A percentile compares a stretch with the other conserved stretches of the same genome.
These are phyloP conservation scores for Lymantria monacha DNA, from an alignment of 2,888 invertebrate genomes.

Conservation along the genomic window DNA sequence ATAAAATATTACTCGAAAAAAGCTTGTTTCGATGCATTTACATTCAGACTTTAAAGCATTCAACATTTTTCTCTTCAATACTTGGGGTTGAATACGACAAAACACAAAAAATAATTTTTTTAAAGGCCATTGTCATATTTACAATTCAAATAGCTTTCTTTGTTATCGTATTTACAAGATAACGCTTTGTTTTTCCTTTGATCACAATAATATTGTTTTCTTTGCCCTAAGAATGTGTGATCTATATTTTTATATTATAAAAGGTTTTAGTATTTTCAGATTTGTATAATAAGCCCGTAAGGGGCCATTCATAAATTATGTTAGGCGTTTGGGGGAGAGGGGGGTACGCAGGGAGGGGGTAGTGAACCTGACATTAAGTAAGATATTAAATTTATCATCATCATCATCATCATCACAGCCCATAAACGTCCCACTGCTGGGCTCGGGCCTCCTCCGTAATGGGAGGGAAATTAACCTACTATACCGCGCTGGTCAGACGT, in stretches of 20 bases:
- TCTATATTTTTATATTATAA: background rate
- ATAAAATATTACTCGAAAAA: constrained; percentile 8
- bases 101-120: constrained; percentile 33
- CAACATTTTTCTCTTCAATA: constrained; percentile 12
- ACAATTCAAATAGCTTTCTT: constrained; percentile 35
- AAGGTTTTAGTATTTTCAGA: no score
- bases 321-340: no score
- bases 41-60: constrained; percentile 14
- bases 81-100: constrained; percentile 18
- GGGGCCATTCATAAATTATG: no score
- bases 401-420: no score
- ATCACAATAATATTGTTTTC: constrained; percentile 28
- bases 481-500: no score
- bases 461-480: no score
- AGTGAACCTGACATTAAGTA: no score
- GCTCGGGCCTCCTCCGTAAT: no score
- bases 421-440: no score
- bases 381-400: no score
- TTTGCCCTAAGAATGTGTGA: constrained; percentile 15
- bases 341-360: no score
- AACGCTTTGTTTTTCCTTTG: constrained; percentile 30
- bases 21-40: constrained; percentile 13
- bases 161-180: constrained; percentile 26
- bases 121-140: constrained; percentile 31
- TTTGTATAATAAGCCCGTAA: no score